A percentile compares a stretch with the other conserved stretches of the same genome.
These are phyloP conservation scores for Ameiurus melas DNA, from an alignment of 2,113 vertebrate genomes.

Conservation along the genomic window DNA sequence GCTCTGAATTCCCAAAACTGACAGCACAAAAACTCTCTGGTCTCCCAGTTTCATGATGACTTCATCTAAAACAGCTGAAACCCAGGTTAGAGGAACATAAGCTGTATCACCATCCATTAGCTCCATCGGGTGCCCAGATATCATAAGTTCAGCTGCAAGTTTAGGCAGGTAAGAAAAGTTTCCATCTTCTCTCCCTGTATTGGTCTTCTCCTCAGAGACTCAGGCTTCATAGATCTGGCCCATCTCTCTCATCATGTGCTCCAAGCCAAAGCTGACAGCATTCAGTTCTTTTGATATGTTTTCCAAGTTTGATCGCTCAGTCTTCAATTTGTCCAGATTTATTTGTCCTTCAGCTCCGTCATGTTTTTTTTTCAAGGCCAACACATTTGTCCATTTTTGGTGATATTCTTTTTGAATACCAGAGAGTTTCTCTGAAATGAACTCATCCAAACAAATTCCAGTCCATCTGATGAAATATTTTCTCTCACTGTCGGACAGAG, in stretches of 20 bases:
- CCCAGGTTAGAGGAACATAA: constrained; percentile 75
- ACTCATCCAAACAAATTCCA: constrained; percentile 57
- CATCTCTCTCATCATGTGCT: constrained; percentile 76
- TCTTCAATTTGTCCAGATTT: constrained; percentile 20
- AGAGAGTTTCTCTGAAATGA: constrained; percentile 52
- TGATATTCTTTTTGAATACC: constrained; percentile 58
- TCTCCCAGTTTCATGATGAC: constrained; percentile 70
- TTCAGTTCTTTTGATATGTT: constrained; percentile 58
- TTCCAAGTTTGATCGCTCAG: constrained; percentile 57
- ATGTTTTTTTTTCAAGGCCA: constrained; percentile 52
- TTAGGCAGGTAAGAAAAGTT: constrained; percentile 55
- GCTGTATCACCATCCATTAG: constrained; percentile 81
- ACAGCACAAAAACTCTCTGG: constrained; percentile 76
- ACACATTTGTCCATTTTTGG: constrained; percentile 58
- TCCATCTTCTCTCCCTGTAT: not conserved
- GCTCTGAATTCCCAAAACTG: constrained; percentile 75
- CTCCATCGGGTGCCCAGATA: constrained; percentile 73
- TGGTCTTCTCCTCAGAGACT: not conserved
- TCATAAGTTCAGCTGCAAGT: constrained; percentile 74
- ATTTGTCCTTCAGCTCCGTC: not conserved
- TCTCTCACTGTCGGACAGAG: constrained; percentile 48
- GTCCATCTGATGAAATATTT: constrained; percentile 72
- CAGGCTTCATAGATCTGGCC: constrained; percentile 78
- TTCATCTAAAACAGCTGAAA: constrained; percentile 72
- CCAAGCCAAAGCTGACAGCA: constrained; percentile 63